Conservation (phyloP, 2,113 vertebrate genomes). For the Chiloscyllium plagiosum region DNA sequence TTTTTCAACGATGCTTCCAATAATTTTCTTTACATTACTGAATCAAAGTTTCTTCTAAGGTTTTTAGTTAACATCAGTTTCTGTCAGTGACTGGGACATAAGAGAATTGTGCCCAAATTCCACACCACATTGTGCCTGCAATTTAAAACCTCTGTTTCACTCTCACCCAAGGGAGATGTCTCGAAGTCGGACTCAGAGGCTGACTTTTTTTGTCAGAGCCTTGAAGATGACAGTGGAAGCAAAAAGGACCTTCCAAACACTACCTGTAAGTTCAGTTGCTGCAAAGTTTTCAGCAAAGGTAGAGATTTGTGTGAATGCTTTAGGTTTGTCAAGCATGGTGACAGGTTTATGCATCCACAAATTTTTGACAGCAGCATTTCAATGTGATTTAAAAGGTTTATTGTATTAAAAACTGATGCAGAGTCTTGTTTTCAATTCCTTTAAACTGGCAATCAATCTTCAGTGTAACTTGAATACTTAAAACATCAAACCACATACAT, state of each 20-base stretch:
- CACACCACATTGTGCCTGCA: background rate
- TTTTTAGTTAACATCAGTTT: background rate
- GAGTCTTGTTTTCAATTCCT: background rate
- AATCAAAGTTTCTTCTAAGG: background rate
- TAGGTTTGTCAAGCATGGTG: background rate
- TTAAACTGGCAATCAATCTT: background rate
- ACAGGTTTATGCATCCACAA: too few species aligned
- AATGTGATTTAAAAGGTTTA: background rate
- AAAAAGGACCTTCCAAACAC: slow-evolving; percentile 74
- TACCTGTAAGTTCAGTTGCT: slow-evolving; percentile 67
- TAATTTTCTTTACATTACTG: background rate
- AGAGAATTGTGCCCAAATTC: background rate
- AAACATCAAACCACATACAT: background rate
- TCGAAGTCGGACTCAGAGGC: slow-evolving; percentile 82
- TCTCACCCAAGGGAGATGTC: slow-evolving; percentile 73
- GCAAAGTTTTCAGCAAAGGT: background rate
- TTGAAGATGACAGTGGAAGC: slow-evolving; percentile 76
- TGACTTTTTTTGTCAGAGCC: slow-evolving; percentile 68
- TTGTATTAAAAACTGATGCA: background rate
- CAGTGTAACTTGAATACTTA: background rate
- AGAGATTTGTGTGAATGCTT: background rate
- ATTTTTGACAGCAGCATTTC: background rate
- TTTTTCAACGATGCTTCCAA: background rate
- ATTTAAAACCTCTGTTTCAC: slow-evolving; percentile 34
- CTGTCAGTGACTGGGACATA: background rate